Base-by-base conservation (phyloP, 2,113 vertebrate genomes). In the Stercorarius parasiticus region DNA sequence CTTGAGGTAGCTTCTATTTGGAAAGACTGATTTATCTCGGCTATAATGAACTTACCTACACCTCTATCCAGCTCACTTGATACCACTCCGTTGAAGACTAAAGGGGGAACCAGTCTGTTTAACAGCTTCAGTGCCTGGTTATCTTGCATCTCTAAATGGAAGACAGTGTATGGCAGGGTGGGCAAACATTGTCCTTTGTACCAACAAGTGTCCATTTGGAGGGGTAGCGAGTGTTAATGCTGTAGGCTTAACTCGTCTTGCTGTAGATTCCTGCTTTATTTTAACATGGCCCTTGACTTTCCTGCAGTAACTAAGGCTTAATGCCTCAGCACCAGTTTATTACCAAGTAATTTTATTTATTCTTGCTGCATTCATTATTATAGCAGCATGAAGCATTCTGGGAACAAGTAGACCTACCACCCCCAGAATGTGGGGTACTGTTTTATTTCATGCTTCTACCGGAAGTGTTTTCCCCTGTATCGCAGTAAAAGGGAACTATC, bases 11-110 rank as follows among this genome's bases (percentile, higher is more conserved):
- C 15, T 74, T 86, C 6, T 70, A 1, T 47, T 59, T 73, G 18
- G 6, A 34, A 88, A 79, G 8, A 64, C 18, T 21, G 10, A 27
- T 36, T 38, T 38, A 4, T 55, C 18, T 77, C 73, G 4, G 38
- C 13, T 67, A 0, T 23, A 43, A 17, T 2, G 20, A 61, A 49
- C 16, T 21, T 70, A 3, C 0, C 23, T 79, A 38, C 3, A 40
- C 5, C 32, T 69, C 30, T 59, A 27, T 6, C 21, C 9, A 22
- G 23, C 15, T 69, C 87, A 72, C 25, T 30, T n/a, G 18, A 64
- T 47, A 45, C 4, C 4, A 17, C 16, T 16, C 7, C 49, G 1
- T 32, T 73, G 38, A 55, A 77, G 50, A 12, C 21, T 59, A 10
- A 55, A 80, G 17, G 10, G 10, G 62, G 13, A 88, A 59, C 26